phyloP scores from a whole-genome alignment of 2,797 vertebrate genomes.

The Falco concolor region DNA sequence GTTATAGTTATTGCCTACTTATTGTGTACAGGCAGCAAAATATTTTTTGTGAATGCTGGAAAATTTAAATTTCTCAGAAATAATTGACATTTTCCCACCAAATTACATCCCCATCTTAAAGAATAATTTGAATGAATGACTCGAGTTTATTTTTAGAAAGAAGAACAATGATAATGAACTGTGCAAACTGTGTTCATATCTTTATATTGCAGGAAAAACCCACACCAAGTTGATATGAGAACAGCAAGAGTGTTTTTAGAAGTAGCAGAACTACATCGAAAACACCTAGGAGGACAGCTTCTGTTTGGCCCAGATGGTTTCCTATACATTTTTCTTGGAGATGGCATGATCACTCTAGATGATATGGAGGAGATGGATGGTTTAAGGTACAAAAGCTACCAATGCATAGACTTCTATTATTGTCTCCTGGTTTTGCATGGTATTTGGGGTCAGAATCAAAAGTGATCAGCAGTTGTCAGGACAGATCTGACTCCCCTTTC shows the following conservation, averaged over 20 bases:
- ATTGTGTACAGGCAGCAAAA: neutral
- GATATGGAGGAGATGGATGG: conserved; percentile 99
- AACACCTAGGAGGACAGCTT: conserved; percentile 93
- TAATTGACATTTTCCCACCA: neutral
- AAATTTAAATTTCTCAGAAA: neutral
- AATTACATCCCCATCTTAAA: neutral
- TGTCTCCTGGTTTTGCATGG: neutral
- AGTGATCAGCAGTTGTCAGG: neutral
- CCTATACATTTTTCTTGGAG: conserved; percentile 92
- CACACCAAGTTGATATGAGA: conserved; percentile 90
- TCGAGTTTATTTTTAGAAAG: neutral
- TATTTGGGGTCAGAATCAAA: neutral
- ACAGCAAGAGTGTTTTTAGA: conserved; percentile 90
- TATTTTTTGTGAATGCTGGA: neutral
- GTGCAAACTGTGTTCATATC: neutral
- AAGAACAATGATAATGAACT: neutral
- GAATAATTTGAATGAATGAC: neutral
- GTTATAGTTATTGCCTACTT: neutral
- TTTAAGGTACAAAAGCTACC: conserved; percentile 84
- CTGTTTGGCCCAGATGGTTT: conserved; percentile 91
- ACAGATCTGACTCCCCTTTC: neutral
- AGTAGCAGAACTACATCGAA: conserved; percentile 95
- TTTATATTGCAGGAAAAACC: conserved; percentile 84
- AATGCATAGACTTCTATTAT: neutral
- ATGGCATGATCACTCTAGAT: conserved; percentile 98